Conservation (phyloP, 1,140 invertebrate genomes). For the Subanguina moxae region DNA sequence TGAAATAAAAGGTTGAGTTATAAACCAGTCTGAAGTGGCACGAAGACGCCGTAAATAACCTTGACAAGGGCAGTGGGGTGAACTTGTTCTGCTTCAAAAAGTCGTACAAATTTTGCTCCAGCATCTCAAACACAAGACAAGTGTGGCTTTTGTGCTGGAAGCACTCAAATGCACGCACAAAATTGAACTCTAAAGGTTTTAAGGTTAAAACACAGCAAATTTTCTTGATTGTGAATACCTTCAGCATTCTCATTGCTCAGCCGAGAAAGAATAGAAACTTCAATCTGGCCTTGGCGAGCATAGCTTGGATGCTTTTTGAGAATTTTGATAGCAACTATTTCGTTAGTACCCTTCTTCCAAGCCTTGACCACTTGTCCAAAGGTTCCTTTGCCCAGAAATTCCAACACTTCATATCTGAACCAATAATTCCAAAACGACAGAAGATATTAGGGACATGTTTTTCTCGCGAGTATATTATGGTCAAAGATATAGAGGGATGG, state of each 20-base stretch:
- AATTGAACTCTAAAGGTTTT: slow-evolving; percentile 73
- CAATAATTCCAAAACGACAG: too few species aligned
- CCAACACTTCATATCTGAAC: slow-evolving; percentile 77
- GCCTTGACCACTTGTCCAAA: slow-evolving; percentile 99
- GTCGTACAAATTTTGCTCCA: slow-evolving; percentile 99
- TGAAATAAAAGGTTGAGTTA: slow-evolving; percentile 69
- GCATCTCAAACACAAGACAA: slow-evolving; percentile 98
- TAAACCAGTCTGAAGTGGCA: slow-evolving; percentile 64
- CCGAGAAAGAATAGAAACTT: slow-evolving; percentile 91
- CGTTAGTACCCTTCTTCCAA: slow-evolving; percentile 99
- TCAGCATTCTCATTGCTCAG: slow-evolving; percentile 98
- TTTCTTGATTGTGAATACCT: slow-evolving; percentile 18
- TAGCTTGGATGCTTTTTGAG: slow-evolving; percentile 99
- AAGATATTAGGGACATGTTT: too few species aligned
- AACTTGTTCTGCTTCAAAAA: slow-evolving; percentile 98
- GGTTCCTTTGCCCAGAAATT: slow-evolving; percentile 88
- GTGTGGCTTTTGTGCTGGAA: slow-evolving; percentile 99
- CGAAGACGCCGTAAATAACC: slow-evolving; percentile 67
- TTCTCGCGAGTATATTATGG: too few species aligned
- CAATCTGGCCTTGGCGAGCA: slow-evolving; percentile 97
- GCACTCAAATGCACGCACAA: slow-evolving; percentile 97
- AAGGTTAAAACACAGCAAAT: background rate
- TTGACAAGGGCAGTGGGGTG: slow-evolving; percentile 70
- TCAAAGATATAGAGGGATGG: too few species aligned
- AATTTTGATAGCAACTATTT: slow-evolving; percentile 99